A percentile compares a stretch with the other conserved stretches of the same genome.
Evolutionary conservation across 2,888 invertebrate species (phyloP).

Genomic region (Acanthosepion esculentum): DNA sequence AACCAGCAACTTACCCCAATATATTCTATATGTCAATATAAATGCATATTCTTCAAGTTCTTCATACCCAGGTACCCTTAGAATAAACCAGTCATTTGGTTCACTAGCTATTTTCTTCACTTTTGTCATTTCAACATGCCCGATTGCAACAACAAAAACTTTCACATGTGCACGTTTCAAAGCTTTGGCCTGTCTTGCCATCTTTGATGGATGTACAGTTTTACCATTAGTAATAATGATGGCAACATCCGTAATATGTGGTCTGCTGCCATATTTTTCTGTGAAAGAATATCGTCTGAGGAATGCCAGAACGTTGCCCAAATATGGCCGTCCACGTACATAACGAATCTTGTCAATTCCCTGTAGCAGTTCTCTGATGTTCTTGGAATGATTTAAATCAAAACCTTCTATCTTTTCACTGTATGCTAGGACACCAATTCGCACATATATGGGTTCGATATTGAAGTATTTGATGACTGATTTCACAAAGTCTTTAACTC

Average conservation of each 20-base stretch:
- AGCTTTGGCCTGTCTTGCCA: neutral
- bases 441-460: neutral
- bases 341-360: slow-evolving; percentile 33
- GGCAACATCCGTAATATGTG: neutral
- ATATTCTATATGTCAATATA: neutral
- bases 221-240: neutral
- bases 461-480: neutral
- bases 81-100: neutral
- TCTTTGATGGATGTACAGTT: neutral
- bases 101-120: neutral
- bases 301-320: neutral
- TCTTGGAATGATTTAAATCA: neutral
- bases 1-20: neutral
- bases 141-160: neutral
- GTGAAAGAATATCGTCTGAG: neutral
- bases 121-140: neutral
- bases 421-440: neutral
- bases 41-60: neutral
- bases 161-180: neutral
- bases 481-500: neutral
- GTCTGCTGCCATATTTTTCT: neutral
- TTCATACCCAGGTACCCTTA: neutral
- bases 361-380: neutral
- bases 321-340: neutral
- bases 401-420: neutral